A percentile compares a stretch with the other conserved stretches of the same genome.
Evolutionary conservation across 2,113 vertebrate genomes (phyloP).

Genomic region (Pyxicephalus adspersus): DNA sequence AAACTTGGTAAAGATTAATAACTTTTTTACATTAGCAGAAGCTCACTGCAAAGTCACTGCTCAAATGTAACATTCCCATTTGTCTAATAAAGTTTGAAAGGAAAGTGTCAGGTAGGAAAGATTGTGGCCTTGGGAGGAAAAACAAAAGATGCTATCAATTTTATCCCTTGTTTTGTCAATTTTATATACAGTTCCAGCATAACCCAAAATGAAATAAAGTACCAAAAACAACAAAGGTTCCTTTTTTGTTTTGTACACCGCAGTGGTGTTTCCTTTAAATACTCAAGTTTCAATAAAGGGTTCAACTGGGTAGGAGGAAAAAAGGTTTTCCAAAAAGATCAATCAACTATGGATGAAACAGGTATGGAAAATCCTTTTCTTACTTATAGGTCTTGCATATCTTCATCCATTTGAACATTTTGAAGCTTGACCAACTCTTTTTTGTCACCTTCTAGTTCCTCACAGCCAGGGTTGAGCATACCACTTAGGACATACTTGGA

Average conservation of each 20-base stretch:
- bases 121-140: neutral
- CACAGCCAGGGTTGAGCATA: slow-evolving; percentile 87
- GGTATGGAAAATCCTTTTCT: neutral
- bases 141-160: neutral
- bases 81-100: neutral
- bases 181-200: slow-evolving; percentile 40
- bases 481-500: slow-evolving; percentile 82
- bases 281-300: slow-evolving; percentile 23
- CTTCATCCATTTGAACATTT: slow-evolving; percentile 96
- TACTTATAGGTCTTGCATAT: slow-evolving; percentile 89
- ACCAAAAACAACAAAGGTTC: neutral
- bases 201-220: slow-evolving; percentile 23
- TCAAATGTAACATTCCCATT: slow-evolving; percentile 27
- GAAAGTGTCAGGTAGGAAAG: slow-evolving; percentile 12
- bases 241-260: neutral
- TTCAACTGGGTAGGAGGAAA: neutral
- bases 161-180: neutral
- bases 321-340: neutral
- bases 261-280: slow-evolving; percentile 13
- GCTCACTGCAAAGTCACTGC: neutral
- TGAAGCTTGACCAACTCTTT: slow-evolving; percentile 98
- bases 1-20: slow-evolving; percentile 16
- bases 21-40: slow-evolving; percentile 4
- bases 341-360: neutral
- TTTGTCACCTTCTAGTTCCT: slow-evolving; percentile 91